Percentiles rank a stretch among this genome's conserved stretches.
Evolutionary conservation across 2,888 invertebrate genomes (phyloP).

Genomic region (Mystacides longicornis): DNA sequence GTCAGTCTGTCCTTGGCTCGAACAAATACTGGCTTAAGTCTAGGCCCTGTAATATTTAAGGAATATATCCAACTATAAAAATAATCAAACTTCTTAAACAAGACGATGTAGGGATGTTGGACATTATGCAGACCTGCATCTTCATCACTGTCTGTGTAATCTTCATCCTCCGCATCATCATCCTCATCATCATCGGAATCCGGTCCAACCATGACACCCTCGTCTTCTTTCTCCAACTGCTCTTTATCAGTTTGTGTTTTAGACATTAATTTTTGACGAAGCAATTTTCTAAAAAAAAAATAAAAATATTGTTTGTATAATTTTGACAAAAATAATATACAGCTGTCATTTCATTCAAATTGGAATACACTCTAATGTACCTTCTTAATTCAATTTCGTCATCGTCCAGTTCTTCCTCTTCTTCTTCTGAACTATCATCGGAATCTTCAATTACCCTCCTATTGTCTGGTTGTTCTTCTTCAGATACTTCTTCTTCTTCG

Average conservation of each 20-base stretch:
- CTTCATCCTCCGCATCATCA: constrained; percentile 48
- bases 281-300: constrained; percentile 29
- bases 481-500: constrained; percentile 37
- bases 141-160: constrained; percentile 83
- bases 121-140: constrained; percentile 53
- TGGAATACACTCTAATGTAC: constrained; percentile 34
- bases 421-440: constrained; percentile 52
- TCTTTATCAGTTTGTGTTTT: constrained; percentile 65
- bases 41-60: constrained; percentile 52
- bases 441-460: constrained; percentile 43
- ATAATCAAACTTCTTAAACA: not conserved
- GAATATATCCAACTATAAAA: not conserved
- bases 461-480: constrained; percentile 8
- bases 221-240: constrained; percentile 66
- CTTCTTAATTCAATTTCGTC: constrained; percentile 71
- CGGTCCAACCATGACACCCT: constrained; percentile 56
- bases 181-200: constrained; percentile 66
- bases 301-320: not conserved
- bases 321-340: not conserved
- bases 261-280: constrained; percentile 59
- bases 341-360: not conserved
- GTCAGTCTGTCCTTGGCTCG: constrained; percentile 90
- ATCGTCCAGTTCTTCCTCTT: constrained; percentile 80
- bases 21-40: constrained; percentile 92
- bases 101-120: not conserved